phyloP scores from a whole-genome alignment of 2,113 vertebrate species.

The Recurvirostra avosetta region DNA sequence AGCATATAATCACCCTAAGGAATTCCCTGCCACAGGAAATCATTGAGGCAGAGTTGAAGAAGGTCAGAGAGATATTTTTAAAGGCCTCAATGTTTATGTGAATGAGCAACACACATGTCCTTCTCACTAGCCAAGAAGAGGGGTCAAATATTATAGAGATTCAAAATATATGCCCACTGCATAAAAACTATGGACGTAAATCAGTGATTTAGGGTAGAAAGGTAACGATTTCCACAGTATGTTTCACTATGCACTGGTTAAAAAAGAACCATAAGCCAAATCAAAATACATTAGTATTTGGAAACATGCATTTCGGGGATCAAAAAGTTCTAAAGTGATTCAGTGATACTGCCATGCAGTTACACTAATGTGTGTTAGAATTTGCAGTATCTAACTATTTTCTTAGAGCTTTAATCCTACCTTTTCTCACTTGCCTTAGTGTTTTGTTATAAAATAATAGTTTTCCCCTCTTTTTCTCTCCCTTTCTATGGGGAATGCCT shows the following conservation, averaged over 20 bases:
- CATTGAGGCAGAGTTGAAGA: constrained; percentile 8
- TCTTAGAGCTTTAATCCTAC: not conserved
- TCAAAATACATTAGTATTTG: not conserved
- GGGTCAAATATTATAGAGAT: not conserved
- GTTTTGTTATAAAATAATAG: not conserved
- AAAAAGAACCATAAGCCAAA: not conserved
- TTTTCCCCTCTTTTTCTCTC: not conserved
- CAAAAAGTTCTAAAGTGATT: not conserved
- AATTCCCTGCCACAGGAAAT: constrained; percentile 55
- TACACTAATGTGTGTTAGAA: not conserved
- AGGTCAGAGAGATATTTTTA: constrained; percentile 50
- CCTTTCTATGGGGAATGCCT: not conserved
- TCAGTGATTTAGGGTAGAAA: not conserved
- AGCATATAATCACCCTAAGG: constrained; percentile 47
- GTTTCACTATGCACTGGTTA: not conserved
- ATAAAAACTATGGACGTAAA: not conserved
- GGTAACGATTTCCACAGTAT: not conserved
- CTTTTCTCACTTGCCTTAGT: not conserved
- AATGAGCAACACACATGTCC: not conserved
- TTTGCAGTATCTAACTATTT: not conserved
- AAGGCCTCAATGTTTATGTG: not conserved
- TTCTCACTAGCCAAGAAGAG: not conserved
- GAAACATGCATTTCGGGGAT: not conserved
- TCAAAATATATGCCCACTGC: not conserved
- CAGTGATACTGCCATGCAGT: not conserved